phyloP scores from a whole-genome alignment of 1,140 invertebrate species.

The Drosophila persimilis region DNA sequence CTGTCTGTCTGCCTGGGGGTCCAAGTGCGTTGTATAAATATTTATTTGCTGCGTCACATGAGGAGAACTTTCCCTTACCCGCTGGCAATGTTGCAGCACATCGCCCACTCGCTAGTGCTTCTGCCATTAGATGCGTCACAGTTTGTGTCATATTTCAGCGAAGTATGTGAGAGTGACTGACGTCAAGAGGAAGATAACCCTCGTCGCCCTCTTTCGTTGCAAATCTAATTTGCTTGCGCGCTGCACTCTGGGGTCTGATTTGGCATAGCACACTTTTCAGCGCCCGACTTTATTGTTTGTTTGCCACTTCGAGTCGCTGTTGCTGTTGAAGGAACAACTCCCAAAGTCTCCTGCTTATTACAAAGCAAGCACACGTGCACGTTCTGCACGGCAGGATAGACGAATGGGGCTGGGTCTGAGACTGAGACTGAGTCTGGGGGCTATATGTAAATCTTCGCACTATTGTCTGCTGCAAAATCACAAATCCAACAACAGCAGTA shows the following conservation, averaged over 20 bases:
- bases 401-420: conserved; percentile 1
- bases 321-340: conserved; percentile 42
- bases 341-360: conserved; percentile 76
- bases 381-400: neutral
- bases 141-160: conserved; percentile 43
- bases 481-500: conserved; percentile 29
- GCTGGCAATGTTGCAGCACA: conserved; percentile 25
- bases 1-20: conserved; percentile 30
- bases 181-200: conserved; percentile 21
- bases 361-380: conserved; percentile 57
- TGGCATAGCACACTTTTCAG: conserved; percentile 57
- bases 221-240: conserved; percentile 60
- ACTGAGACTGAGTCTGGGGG: neutral
- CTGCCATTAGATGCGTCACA: conserved; percentile 45
- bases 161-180: conserved; percentile 35
- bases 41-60: conserved; percentile 55
- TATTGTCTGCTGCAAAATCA: conserved; percentile 57
- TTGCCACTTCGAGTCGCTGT: conserved; percentile 41
- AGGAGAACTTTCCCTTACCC: conserved; percentile 9
- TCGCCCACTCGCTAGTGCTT: conserved; percentile 15
- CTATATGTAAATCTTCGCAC: conserved; percentile 64
- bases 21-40: conserved; percentile 60
- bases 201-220: conserved; percentile 4
- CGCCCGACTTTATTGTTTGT: conserved; percentile 59
- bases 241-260: conserved; percentile 68